Base-by-base conservation (phyloP, 2,113 vertebrate genomes). In the Bambusicola thoracicus region DNA sequence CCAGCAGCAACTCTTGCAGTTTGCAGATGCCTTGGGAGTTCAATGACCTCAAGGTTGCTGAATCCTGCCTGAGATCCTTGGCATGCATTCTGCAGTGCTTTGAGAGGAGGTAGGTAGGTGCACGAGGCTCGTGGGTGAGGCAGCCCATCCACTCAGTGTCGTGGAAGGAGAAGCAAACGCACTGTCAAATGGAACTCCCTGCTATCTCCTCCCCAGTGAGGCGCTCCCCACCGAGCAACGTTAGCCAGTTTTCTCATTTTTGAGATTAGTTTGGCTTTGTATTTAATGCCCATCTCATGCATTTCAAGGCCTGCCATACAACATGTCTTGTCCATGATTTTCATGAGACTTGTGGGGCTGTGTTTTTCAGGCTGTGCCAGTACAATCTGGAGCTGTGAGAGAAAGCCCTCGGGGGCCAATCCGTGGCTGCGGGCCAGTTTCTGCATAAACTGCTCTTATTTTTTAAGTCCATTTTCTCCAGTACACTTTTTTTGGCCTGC, bases 1-100 rank as follows among this genome's bases (percentile, higher is more conserved):
- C 66, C 83, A 89, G 59, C 36, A 79, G 76, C 40, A 93, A 91
- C 43, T 84, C 82, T 93, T 89, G 63, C 76, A 84, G 58, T 94
- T 97, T 95, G 78, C 96, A 96, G 96, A 90, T 97, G 93, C 91
- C 91, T 96, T 96, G 96, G 97, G 96, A 96, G 96, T 96, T 86
- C 53, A 36, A 1, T 97, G 97, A 97, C 96, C 97, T 95, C 53
- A 90, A 32, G 58, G 78, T 93, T 96, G 88, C 94, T 81, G 92
- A 88, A 51, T 56, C 86, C 94, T 93, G 80, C 78, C 65, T 86
- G 62, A 44, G 77, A 67, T 73, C 43, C 85, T 94, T 95, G 94
- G 94, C 94, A 78, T 88, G 63, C 65, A 67, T 62, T 94, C 65
- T 46, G 5, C 32, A 93, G 55, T 40, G 41, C 82, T 90, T 90